phyloP scores from a whole-genome alignment of 2,888 invertebrate genomes.

The Phasia obesa region DNA sequence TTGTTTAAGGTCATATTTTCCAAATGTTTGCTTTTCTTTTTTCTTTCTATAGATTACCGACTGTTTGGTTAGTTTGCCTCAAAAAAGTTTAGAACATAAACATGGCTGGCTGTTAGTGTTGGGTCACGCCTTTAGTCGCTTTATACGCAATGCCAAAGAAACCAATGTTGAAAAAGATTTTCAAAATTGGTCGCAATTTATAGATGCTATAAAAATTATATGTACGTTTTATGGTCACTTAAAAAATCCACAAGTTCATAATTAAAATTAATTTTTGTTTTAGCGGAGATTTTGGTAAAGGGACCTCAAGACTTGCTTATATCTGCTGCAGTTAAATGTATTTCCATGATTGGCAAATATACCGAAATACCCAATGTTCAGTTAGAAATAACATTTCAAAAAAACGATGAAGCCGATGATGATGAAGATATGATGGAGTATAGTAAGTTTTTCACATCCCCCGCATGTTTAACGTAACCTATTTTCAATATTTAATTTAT shows the following conservation, averaged over 20 bases:
- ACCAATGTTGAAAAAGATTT: conserved; percentile 79
- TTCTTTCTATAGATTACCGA: conserved; percentile 74
- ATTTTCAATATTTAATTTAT: no score
- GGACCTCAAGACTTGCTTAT: conserved; percentile 83
- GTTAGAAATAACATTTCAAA: conserved; percentile 78
- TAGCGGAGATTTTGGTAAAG: conserved; percentile 54
- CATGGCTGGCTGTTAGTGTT: conserved; percentile 90
- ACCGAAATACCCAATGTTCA: conserved; percentile 86
- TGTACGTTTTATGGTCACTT: conserved; percentile 81
- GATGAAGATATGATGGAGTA: conserved; percentile 72
- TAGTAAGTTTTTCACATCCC: conserved; percentile 70
- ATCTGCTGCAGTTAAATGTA: conserved; percentile 87
- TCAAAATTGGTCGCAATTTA: conserved; percentile 85
- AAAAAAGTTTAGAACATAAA: conserved; percentile 84
- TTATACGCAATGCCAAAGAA: conserved; percentile 83
- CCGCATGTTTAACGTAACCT: not conserved
- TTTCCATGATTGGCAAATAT: conserved; percentile 88
- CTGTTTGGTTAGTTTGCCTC: conserved; percentile 76
- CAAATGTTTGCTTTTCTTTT: not conserved
- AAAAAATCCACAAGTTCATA: not conserved
- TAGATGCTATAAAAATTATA: conserved; percentile 84
- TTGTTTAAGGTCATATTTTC: no score
- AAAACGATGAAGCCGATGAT: conserved; percentile 75
- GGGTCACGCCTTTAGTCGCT: conserved; percentile 88
- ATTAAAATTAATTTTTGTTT: not conserved